Conservation (phyloP, 2,888 invertebrate species). For the Agelastica alni region DNA sequence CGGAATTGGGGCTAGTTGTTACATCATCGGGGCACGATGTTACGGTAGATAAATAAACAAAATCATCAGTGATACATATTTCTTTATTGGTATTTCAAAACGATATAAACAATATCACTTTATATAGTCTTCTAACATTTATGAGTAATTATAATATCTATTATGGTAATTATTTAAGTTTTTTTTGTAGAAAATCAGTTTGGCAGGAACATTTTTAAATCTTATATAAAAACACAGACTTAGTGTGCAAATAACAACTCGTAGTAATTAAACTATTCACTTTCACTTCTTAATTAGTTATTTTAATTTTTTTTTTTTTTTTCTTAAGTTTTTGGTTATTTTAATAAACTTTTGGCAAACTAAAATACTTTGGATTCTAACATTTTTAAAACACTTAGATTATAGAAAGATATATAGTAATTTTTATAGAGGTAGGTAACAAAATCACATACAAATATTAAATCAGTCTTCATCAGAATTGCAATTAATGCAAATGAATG, state of each 20-base stretch:
- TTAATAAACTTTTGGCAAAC: not conserved
- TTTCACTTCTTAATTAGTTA: not conserved
- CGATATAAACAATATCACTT: too few species aligned
- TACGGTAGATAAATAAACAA: not conserved
- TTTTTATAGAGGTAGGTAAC: not conserved
- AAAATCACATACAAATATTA: not conserved
- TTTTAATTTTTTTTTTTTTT: too few species aligned
- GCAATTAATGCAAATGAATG: not conserved
- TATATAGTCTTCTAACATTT: not conserved
- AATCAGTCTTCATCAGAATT: too few species aligned
- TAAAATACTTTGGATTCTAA: not conserved
- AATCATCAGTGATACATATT: not conserved
- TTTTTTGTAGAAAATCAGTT: not conserved
- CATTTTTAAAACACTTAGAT: not conserved
- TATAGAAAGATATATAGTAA: not conserved
- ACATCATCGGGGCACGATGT: not conserved
- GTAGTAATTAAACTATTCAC: not conserved
- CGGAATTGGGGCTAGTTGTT: not conserved
- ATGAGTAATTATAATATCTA: not conserved
- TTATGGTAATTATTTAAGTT: not conserved
- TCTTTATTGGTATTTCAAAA: too few species aligned
- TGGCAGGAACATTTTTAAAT: not conserved
- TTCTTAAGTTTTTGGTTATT: too few species aligned
- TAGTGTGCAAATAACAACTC: not conserved
- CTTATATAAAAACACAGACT: constrained; percentile 1